Base-by-base conservation (phyloP, 2,797 vertebrate species). In the Neomorphus geoffroyi region DNA sequence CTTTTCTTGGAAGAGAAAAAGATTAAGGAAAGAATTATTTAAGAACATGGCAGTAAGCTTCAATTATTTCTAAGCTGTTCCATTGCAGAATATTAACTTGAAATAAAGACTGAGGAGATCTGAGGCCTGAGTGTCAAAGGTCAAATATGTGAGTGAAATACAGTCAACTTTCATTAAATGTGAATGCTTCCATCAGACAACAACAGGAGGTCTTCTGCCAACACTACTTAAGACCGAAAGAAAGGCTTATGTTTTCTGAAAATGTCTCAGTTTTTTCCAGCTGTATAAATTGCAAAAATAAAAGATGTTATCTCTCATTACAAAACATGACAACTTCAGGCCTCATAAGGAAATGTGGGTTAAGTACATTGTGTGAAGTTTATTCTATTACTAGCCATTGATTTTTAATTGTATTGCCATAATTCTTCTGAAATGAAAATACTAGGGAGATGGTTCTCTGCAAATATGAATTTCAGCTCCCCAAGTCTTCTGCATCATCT, bases 331-430 rank as follows among this genome's bases (percentile, higher is more conserved):
- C 33, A 77, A 7, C 28, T 37, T 24, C 26, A 73, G 33, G 18
- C 13, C 28, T 69, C 50, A 26, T 30, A 78, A 64, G 45, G 58
- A 80, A 86, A 69, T 69, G 56, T 9, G 33, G 48, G 22, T 61
- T 60, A 65, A 79, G 33, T 61, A 74, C n/a, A 65, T 74, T 74
- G 81, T 73, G 32, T 74, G 57, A 61, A 65, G 79, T 83, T 51
- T 70, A 62, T 56, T 90, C 16, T 45, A 12, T 71, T 77, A 78
- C 58, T 79, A 77, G 54, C 10, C 24, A 32, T 24, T 56, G 70
- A 74, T 83, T 93, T 94, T 95, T 80, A 93, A 74, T 83, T 90
- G 61, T 74, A 80, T 56, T 83, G 21, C 23, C 51, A 56, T 67
- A 80, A 39, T 88, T 43, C n/a, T 86, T 90, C 51, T 70, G 69